Conservation (phyloP, 2,113 vertebrate species). For the Pholis gunnellus region DNA sequence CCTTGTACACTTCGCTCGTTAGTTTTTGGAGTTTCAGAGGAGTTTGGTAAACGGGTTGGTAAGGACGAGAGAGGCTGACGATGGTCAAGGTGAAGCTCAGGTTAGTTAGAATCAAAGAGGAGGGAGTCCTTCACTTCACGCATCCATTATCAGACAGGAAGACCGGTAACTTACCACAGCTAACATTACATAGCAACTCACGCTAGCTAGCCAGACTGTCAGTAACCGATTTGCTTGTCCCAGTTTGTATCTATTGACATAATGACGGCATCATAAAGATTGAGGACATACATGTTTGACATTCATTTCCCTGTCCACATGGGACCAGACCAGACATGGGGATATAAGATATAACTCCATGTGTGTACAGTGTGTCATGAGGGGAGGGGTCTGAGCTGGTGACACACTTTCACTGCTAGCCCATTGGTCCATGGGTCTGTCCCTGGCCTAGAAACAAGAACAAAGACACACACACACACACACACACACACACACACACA, state of each 20-base stretch:
- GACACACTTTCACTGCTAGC: neutral
- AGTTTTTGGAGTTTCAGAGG: neutral
- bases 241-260: neutral
- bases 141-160: neutral
- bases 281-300: no score
- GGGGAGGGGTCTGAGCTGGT: neutral
- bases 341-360: neutral
- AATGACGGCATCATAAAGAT: neutral
- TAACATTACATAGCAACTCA: neutral
- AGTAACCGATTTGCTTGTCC: neutral
- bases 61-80: neutral
- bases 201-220: neutral
- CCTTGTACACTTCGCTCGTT: neutral
- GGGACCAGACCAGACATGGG: neutral
- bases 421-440: conserved; percentile 9
- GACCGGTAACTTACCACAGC: neutral
- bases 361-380: neutral
- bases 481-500: conserved; percentile 1
- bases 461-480: conserved; percentile 32
- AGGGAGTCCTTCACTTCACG: neutral
- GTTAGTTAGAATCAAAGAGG: neutral
- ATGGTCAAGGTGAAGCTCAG: neutral
- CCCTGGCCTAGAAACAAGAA: conserved; percentile 50
- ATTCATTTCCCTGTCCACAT: neutral
- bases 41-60: neutral